Conservation (phyloP, 1,140 invertebrate species). For the Leptoteleia sp. region DNA sequence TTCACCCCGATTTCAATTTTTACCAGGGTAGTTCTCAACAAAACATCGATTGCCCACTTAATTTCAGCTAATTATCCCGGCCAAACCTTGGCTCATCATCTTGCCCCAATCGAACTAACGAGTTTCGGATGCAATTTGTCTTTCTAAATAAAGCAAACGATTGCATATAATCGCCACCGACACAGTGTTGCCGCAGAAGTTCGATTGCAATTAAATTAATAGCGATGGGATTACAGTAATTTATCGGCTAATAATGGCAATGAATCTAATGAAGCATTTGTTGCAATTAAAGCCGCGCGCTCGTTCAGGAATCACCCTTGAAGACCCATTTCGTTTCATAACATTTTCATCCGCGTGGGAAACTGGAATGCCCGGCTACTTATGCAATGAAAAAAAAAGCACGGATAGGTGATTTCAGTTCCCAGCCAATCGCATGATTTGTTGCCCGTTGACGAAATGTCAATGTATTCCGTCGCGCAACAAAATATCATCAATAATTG, state of each 20-base stretch:
- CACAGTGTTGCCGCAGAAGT: not conserved
- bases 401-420: too few relatives aligned
- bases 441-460: too few relatives aligned
- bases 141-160: conserved; percentile 1
- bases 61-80: too few relatives aligned
- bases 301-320: conserved; percentile 20
- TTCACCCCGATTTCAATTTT: too few relatives aligned
- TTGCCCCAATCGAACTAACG: conserved; percentile 6
- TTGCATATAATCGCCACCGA: conserved; percentile 2
- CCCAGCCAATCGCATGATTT: too few relatives aligned
- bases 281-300: conserved; percentile 21
- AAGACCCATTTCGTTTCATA: conserved; percentile 27
- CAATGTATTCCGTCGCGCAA: too few relatives aligned
- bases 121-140: conserved; percentile 24
- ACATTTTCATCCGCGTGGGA: conserved; percentile 23
- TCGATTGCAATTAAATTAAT: conserved; percentile 6
- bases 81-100: too few relatives aligned
- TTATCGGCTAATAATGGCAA: conserved; percentile 7
- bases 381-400: conserved; percentile 37
- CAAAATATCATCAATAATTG: too few relatives aligned
- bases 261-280: conserved; percentile 8
- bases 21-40: too few relatives aligned
- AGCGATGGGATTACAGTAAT: conserved; percentile 2
- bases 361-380: conserved; percentile 18
- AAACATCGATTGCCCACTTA: too few relatives aligned